Base-by-base conservation (phyloP, 2,113 vertebrate species). In the Phainopepla nitens region DNA sequence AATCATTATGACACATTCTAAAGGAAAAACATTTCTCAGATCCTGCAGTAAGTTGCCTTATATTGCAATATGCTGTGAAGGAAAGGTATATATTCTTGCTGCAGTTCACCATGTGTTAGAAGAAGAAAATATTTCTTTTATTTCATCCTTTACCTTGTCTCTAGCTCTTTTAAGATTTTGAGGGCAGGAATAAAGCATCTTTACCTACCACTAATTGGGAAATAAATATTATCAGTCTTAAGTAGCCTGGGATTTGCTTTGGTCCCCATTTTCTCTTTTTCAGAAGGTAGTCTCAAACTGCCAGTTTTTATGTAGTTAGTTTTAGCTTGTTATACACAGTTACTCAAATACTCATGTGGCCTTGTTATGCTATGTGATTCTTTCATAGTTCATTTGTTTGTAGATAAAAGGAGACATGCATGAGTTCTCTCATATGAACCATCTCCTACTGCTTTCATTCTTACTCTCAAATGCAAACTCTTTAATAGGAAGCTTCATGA, bases 351-450 rank as follows among this genome's bases (percentile, higher is more conserved):
- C 15, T 57, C 27, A 28, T 7, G 10, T 42, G 31, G 10, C 21
- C 33, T 80, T 4, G 1, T n/a, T 45, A 29, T 76, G 22, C n/a
- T 65, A 7, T 70, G n/a, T 2, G 1, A 13, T 75, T 87, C 33
- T 42, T 73, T 72, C 28, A 27, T 33, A 80, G 75, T 72, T 70
- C 27, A n/a, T 69, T 64, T 25, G 3, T 81, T 56, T 69, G n/a
- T 62, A 65, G 57, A 70, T 45, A 53, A 78, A 45, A 82, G 11
- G 8, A 73, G 27, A 41, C 11, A 28, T 11, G 7, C 5, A 22
- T 0, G 4, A 20, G 16, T 65, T 66, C 3, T 78, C 11, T 42
- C 5, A 9, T 22, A 25, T 12, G 2, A 20, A 2, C 9, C 7
- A 39, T 54, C 22, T 71, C 35, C 14, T 61, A 8, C 42, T 53